phyloP scores from a whole-genome alignment of 1,140 invertebrate genomes.

The Pissodes strobi region DNA sequence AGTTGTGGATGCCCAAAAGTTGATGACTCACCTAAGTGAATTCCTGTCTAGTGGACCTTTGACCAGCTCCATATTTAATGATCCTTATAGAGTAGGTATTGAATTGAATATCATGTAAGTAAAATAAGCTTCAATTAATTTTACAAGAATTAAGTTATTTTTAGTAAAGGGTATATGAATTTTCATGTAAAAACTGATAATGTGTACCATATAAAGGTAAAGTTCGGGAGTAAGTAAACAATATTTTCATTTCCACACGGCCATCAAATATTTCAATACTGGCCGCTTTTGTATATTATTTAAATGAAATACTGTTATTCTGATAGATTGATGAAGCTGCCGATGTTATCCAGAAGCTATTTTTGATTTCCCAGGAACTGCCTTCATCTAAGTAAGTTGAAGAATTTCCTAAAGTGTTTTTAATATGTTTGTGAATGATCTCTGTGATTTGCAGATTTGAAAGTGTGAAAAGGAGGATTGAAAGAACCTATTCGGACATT shows the following conservation, averaged over 20 bases:
- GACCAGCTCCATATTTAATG: slow-evolving; percentile 84
- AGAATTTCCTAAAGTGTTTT: no score
- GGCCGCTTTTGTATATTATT: no score
- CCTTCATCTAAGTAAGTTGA: slow-evolving; percentile 70
- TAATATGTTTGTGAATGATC: no score
- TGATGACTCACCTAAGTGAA: slow-evolving; percentile 93
- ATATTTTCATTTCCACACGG: no score
- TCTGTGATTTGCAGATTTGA: slow-evolving; percentile 79
- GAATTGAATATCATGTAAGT: neutral
- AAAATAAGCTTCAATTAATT: neutral
- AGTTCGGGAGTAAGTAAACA: no score
- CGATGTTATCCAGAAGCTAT: slow-evolving; percentile 97
- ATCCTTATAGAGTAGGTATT: slow-evolving; percentile 73
- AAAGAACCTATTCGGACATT: slow-evolving; percentile 93
- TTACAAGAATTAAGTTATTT: slow-evolving; percentile 1
- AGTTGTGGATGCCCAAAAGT: slow-evolving; percentile 91
- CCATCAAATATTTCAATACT: no score
- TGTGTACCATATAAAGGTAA: neutral
- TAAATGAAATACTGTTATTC: no score
- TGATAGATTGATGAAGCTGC: slow-evolving; percentile 90
- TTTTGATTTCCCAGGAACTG: slow-evolving; percentile 94
- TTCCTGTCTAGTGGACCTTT: slow-evolving; percentile 87
- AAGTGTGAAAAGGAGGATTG: slow-evolving; percentile 86
- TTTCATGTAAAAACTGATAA: no score
- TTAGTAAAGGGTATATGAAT: no score